Evolutionary conservation across 2,113 vertebrate genomes (phyloP), one percentile per base, ranked within the genome.

Genomic region (Mobula hypostoma): DNA sequence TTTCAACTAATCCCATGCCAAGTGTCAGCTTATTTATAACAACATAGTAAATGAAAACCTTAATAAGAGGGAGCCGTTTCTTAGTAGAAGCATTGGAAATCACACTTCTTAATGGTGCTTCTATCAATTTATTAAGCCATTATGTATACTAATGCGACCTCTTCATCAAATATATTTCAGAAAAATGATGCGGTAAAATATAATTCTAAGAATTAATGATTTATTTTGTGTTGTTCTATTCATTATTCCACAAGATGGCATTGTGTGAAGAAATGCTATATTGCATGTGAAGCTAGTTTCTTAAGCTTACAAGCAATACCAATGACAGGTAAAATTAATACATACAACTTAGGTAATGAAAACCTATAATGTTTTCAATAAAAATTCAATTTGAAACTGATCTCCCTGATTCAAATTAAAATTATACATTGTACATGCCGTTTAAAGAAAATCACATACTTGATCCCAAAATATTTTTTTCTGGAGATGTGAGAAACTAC

Each of bases 191-290:
- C 11, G 15, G 6, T 63, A 56, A 88, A 88, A 63, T 56, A 24
- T 48, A 14, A n/a, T 88, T 88, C 17, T 36, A 21, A 6, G n/a
- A 90, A 91, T n/a, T 32, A 68, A 40, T 21, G 17, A 92, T 40
- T 70, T 92, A 27, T 40, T 36, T 92, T 72, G n/a, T 27, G 40
- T 74, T 74, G 40, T 27, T 93, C 36, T 56, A 48, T 8, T 74
- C 21, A 76, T 76, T 48, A 74, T 74, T 93, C 91, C 91, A 93
- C 70, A 93, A 93, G 91, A 40, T 93, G 91, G 91, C 91, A 93
- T 93, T 14, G 24, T 93, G 40, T 76, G 70, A 32, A 36, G 70
- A 93, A 93, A 74, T 7, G 74, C 21, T 74, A 74, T 2, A 93
- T 72, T 74, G 40, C 66, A 93, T 74, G 8, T 74, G 40, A 74